phyloP scores from a whole-genome alignment of 2,888 invertebrate species.

The Scaeva pyrastri region DNA sequence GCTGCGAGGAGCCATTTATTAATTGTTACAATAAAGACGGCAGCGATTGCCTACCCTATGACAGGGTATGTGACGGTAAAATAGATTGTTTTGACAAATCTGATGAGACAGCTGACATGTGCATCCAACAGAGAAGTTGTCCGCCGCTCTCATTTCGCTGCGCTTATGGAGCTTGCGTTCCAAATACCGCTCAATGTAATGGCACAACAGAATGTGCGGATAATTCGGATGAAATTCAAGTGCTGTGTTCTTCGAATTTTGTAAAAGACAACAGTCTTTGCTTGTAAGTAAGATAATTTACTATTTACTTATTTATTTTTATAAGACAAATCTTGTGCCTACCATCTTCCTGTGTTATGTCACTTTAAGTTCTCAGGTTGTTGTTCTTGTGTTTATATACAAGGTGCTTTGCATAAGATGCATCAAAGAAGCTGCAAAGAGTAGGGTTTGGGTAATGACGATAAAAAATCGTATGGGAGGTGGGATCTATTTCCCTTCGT shows the following conservation, averaged over 20 bases:
- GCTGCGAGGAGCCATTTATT: slow-evolving; percentile 67
- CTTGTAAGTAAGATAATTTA: slow-evolving; percentile 22
- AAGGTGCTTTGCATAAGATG: no score
- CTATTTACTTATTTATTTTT: no score
- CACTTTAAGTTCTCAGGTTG: no score
- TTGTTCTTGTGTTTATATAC: no score
- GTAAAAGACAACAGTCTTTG: slow-evolving; percentile 3
- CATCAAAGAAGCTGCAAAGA: no score
- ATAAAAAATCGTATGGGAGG: no score
- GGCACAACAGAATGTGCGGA: slow-evolving; percentile 64
- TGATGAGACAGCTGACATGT: slow-evolving; percentile 66
- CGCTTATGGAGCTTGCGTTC: slow-evolving; percentile 72
- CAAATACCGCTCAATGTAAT: slow-evolving; percentile 50
- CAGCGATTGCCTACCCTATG: slow-evolving; percentile 54
- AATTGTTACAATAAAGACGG: slow-evolving; percentile 54
- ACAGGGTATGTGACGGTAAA: slow-evolving; percentile 63
- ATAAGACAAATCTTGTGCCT: no score
- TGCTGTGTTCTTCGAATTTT: neutral
- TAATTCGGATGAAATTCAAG: slow-evolving; percentile 64
- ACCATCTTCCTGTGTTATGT: no score
- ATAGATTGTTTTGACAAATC: slow-evolving; percentile 68
- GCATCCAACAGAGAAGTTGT: slow-evolving; percentile 81
- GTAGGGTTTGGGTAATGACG: no score
- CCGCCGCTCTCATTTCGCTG: slow-evolving; percentile 82
- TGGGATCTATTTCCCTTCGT: no score